These are phyloP conservation scores for Haliclona indistincta DNA, from an alignment of 37 sponge, comb jelly and placozoan species.

Conservation along the genomic window DNA sequence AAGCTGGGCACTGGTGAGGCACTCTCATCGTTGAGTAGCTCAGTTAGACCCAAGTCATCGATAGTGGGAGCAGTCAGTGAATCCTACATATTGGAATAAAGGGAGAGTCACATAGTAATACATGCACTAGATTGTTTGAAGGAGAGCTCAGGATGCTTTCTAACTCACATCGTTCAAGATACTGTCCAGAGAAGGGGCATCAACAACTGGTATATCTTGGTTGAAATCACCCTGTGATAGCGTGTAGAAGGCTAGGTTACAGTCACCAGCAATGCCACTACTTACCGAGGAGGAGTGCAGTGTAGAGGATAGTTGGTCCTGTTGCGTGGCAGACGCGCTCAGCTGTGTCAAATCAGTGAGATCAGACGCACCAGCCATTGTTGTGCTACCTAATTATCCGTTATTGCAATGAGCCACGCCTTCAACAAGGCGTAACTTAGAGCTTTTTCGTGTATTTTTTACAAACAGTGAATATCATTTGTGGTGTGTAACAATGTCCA, in stretches of 20 bases:
- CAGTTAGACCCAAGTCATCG: constrained; percentile 38
- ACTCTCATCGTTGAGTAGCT: constrained; percentile 12
- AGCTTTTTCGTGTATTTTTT: no score
- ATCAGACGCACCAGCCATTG: background rate
- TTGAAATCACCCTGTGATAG: constrained; percentile 42
- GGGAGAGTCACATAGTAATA: background rate
- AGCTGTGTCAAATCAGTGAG: constrained; percentile 22
- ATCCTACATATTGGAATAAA: background rate
- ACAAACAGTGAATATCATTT: no score
- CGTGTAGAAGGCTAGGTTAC: background rate
- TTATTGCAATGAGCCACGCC: no score
- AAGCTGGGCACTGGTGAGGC: background rate
- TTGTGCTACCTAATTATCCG: background rate
- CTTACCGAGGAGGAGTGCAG: constrained; percentile 18
- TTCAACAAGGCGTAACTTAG: no score
- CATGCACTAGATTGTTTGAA: background rate
- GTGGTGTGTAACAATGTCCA: no score
- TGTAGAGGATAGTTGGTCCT: constrained; percentile 17
- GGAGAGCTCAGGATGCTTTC: no score
- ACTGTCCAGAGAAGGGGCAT: constrained; percentile 79
- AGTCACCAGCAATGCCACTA: background rate
- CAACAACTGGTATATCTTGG: constrained; percentile 74
- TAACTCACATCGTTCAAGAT: constrained; percentile 67
- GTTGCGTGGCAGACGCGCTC: constrained; percentile 4
- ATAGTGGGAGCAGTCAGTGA: constrained; percentile 20